Base-by-base conservation (phyloP, 1,140 invertebrate genomes). In the Magallana gigas region DNA sequence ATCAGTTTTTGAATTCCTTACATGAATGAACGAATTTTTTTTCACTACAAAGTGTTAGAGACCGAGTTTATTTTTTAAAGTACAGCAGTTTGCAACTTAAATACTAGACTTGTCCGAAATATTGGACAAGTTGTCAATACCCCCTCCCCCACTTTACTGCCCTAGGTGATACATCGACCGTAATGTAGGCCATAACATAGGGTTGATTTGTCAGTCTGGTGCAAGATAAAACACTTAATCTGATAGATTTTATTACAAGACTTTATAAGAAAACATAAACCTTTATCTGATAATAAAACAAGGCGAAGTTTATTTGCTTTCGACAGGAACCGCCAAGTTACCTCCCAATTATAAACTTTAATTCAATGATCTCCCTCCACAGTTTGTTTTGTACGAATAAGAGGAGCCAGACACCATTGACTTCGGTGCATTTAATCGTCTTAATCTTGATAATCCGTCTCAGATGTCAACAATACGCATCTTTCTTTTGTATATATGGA, bases 401-500 rank as follows among this genome's bases (percentile, higher is more conserved):
- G 18, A 4, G 23, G 68, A 76, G 9, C 60, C 68, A 76, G 68
- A 23, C 68, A 29, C 68, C 36, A 23, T 8, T 76, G 68, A 29
- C 18, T 76, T 76, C 29, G 36, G 68, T 76, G 68, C 68, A 76
- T 76, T 76, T 76, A 76, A 76, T 76, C 68, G 23, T 71, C 68
- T 29, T 76, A 76, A 76, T 76, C 68, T 76, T 76, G 68, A 76
- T 76, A 76, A 76, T 76, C 68, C 68, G 68, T 29, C 68, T 76
- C 68, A 76, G 68, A 76, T 76, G 68, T 76, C 68, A 76, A 76
- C 68, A 76, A 29, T 76, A 76, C 68, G 29, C 36, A 76, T 76
- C 23, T 64, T 76, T 76, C 68, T 29, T 76, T 76, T 76, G 68
- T 68, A 18, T 23, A 23, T 23, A 23, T n/a, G 23, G 23, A 11